Conservation (phyloP, 2,113 vertebrate species). For the Rhegmatorhina hoffmannsi region DNA sequence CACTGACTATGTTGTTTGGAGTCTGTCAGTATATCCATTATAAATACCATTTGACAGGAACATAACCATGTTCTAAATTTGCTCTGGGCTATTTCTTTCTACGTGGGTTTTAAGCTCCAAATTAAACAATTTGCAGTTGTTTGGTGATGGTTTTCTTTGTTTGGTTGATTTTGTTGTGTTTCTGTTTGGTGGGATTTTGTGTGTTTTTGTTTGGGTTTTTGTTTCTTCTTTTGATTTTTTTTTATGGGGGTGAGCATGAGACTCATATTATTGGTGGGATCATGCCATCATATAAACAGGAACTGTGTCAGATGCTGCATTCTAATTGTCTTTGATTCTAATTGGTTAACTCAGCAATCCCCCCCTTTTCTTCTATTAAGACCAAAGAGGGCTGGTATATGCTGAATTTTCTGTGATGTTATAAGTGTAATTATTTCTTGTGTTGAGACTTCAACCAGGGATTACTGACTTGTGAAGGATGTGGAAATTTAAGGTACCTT, state of each 20-base stretch:
- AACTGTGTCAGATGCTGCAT: neutral
- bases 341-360: neutral
- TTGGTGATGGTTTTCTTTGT: neutral
- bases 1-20: neutral
- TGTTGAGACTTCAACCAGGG: neutral
- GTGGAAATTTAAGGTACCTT: neutral
- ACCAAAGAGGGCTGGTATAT: neutral
- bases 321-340: neutral
- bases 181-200: neutral
- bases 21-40: neutral
- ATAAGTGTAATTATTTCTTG: neutral
- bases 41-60: constrained; percentile 1
- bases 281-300: neutral
- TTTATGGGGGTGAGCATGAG: neutral
- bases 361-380: neutral
- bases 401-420: neutral
- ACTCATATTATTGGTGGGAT: neutral
- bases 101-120: neutral
- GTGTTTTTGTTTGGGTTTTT: neutral
- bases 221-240: neutral
- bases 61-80: constrained; percentile 26
- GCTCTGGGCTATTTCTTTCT: neutral
- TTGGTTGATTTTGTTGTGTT: neutral
- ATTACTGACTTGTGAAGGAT: neutral
- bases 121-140: neutral